A percentile compares a stretch with the other conserved stretches of the same genome.
phyloP scores from a whole-genome alignment of 2,888 invertebrate genomes.

The Prenolepis imparis region DNA sequence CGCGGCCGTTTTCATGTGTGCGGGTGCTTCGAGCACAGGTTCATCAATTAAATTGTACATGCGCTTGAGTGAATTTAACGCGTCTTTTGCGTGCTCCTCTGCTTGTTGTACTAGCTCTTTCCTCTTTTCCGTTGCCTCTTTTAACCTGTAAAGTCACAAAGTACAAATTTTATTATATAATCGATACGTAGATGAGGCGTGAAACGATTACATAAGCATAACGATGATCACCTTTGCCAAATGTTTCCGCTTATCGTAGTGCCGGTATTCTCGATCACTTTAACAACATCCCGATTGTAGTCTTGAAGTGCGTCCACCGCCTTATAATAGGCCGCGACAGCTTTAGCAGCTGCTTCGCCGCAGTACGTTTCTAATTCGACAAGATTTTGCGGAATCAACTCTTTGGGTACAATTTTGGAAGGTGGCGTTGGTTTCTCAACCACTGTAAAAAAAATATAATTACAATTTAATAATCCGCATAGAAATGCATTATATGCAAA shows the following conservation, averaged over 20 bases:
- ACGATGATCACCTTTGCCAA: constrained; percentile 80
- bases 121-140: constrained; percentile 88
- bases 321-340: constrained; percentile 90
- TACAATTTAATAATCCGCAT: neutral
- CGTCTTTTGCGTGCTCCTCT: constrained; percentile 88
- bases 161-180: neutral
- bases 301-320: constrained; percentile 89
- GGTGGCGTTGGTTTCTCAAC: constrained; percentile 78
- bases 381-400: constrained; percentile 85
- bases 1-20: constrained; percentile 82
- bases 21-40: constrained; percentile 84
- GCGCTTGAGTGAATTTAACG: constrained; percentile 86
- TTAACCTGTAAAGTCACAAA: constrained; percentile 84
- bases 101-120: constrained; percentile 88
- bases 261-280: constrained; percentile 78
- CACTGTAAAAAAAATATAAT: constrained; percentile 70
- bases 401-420: constrained; percentile 70
- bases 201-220: constrained; percentile 21
- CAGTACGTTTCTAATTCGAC: constrained; percentile 88
- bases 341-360: constrained; percentile 88
- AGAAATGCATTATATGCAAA: neutral
- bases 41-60: constrained; percentile 86
- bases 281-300: constrained; percentile 86
- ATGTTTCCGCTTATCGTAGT: constrained; percentile 70
- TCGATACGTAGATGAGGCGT: constrained; percentile 16